These are phyloP conservation scores for Ariolimax columbianus DNA, from an alignment of 2,888 invertebrate species.

Conservation along the genomic window DNA sequence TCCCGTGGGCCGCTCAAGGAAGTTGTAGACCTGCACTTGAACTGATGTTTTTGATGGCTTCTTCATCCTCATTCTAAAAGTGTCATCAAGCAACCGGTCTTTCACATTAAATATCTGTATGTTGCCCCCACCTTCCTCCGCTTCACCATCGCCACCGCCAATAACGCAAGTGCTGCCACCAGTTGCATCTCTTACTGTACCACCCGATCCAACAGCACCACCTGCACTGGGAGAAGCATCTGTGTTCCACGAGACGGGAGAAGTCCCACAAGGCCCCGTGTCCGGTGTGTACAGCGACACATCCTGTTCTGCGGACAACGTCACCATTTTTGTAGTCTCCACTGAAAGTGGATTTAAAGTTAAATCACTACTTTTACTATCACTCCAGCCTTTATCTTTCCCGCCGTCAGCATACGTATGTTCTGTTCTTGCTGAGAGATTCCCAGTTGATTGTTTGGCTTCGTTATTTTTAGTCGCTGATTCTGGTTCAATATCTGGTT, in stretches of 20 bases:
- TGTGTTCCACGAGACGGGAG: not conserved
- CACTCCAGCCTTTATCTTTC: not conserved
- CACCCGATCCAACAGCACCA: not conserved
- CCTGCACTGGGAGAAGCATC: not conserved
- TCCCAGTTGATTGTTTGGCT: not conserved
- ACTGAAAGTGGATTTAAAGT: not conserved
- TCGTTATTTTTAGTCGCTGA: not conserved
- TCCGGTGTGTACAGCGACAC: not conserved
- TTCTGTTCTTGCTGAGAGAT: not conserved
- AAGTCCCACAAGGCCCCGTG: not conserved
- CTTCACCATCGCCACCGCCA: not conserved
- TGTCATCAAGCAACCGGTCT: slow-evolving; percentile 44
- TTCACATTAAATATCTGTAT: not conserved
- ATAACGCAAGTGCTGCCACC: not conserved
- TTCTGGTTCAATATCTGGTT: not conserved
- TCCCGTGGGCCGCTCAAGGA: slow-evolving; percentile 88
- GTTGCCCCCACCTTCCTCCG: not conserved
- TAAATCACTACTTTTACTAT: not conserved
- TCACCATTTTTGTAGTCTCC: slow-evolving; percentile 4
- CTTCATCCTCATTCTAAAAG: slow-evolving; percentile 42
- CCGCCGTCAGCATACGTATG: not conserved
- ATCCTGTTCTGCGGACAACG: not conserved
- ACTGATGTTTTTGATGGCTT: slow-evolving; percentile 68
- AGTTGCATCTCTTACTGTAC: not conserved
- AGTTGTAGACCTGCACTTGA: slow-evolving; percentile 88